Evolutionary conservation across 2,888 invertebrate genomes (phyloP), one percentile per base, ranked within the genome.

Genomic region (Branchipolynoe longqiensis): DNA sequence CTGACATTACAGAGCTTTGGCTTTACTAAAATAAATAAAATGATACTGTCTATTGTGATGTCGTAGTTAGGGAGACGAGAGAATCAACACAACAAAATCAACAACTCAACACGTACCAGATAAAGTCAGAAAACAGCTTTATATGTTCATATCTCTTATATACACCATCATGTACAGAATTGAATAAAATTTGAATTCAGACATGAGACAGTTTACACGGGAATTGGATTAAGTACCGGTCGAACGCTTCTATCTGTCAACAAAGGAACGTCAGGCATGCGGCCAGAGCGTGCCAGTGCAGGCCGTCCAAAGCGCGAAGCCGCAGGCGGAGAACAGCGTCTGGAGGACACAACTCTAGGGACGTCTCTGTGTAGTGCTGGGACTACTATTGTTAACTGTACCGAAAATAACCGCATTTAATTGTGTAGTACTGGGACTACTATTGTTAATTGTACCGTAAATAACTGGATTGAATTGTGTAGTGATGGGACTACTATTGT

Each of bases 111-210:
- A 12, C 1, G 8, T 78, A 54, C 78, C 48, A 41, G 41, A 48
- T 78, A 78, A 78, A 78, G 78, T 78, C 78, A 78, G 78, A 78
- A 78, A 78, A 78, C 78, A 54, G 28, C 78, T 78, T 78, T 78
- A 78, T 78, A 78, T 78, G 28, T 78, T 31, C 25, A 48, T 78
- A 78, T 78, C 78, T 48, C 78, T 78, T 78, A 78, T 78, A 78
- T 78, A 78, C 78, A 78, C 48, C 78, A 48, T 78, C 28, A 25
- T 78, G 48, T 78, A 54, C 54, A 78, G 48, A 78, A 78, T n/a
- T 41, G 12, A 48, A 48, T 48, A 54, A 33, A 48, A 48, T 31
- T 78, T 22, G 78, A 78, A 78, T n/a, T 54, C 41, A 78, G 41
- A 78, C 78, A 78, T 78, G 78, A 78, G 28, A 54, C 41, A 48